These are phyloP conservation scores for Zygaena filipendulae DNA, from an alignment of 2,888 invertebrate species.

Conservation along the genomic window DNA sequence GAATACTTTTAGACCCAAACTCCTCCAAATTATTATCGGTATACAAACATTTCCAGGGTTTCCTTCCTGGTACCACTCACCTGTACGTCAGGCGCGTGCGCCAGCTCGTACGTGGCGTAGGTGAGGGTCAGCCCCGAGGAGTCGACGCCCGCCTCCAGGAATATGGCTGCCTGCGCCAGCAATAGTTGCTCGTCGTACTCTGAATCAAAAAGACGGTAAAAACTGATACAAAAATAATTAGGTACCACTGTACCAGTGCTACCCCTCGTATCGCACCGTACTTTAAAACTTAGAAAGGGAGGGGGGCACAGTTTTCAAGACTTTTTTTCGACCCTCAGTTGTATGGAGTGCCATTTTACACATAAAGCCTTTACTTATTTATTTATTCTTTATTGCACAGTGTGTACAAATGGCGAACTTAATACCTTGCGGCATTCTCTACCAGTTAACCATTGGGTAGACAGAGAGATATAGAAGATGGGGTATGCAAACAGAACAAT, in stretches of 20 bases:
- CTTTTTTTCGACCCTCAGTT: no score
- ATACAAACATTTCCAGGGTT: background rate
- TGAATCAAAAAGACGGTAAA: constrained; percentile 1
- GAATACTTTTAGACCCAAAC: background rate
- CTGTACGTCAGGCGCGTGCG: constrained; percentile 27
- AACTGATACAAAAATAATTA: background rate
- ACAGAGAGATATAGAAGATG: no score
- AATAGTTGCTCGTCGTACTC: constrained; percentile 28
- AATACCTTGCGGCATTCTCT: no score
- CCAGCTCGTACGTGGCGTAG: constrained; percentile 27
- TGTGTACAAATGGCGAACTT: no score
- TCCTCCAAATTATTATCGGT: no score
- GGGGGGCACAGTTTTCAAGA: no score
- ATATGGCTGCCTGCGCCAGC: constrained; percentile 34
- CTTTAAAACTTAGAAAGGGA: background rate
- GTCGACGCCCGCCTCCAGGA: constrained; percentile 42
- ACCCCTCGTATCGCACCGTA: background rate
- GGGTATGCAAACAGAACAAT: no score
- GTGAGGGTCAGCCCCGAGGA: constrained; percentile 24
- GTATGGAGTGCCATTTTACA: no score
- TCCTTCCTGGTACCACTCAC: no score
- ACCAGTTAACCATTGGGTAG: no score
- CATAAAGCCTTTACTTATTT: no score
- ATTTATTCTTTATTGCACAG: no score
- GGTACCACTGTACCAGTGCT: background rate